Conservation (phyloP, 2,797 vertebrate species). For the Syngnathus rostellatus region DNA sequence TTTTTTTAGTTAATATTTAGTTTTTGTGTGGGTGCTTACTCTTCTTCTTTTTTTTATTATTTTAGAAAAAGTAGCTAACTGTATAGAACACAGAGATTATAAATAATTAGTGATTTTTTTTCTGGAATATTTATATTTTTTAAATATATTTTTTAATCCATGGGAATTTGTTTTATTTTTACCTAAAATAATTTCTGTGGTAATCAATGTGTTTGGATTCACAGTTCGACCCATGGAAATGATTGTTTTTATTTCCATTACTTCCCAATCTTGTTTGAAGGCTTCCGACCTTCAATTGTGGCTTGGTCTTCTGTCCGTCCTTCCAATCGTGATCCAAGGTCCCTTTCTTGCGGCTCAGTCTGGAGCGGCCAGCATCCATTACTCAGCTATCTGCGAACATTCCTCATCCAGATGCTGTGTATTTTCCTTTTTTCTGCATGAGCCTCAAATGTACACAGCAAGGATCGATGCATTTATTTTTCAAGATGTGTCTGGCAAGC, state of each 20-base stretch:
- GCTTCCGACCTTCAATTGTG: background rate
- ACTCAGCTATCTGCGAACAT: conserved; percentile 33
- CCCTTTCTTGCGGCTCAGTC: conserved; percentile 16
- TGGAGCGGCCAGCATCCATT: conserved; percentile 18
- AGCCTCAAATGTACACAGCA: conserved; percentile 37
- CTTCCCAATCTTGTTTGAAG: background rate
- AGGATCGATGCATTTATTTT: conserved; percentile 38
- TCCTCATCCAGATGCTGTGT: conserved; percentile 59
- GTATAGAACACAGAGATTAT: too few species aligned
- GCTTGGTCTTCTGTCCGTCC: background rate
- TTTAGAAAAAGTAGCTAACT: too few species aligned
- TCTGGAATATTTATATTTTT: background rate
- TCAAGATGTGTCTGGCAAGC: conserved; percentile 14
- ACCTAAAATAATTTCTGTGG: background rate
- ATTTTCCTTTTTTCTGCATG: conserved; percentile 53
- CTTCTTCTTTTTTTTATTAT: too few species aligned
- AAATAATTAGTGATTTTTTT: too few species aligned
- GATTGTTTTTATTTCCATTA: background rate
- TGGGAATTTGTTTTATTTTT: too few species aligned
- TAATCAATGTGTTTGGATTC: background rate
- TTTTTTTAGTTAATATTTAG: too few species aligned
- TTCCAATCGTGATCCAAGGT: background rate
- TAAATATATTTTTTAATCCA: too few species aligned
- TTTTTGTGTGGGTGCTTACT: too few species aligned
- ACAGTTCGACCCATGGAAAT: background rate